These are phyloP conservation scores for Chanos chanos DNA, from an alignment of 2,797 vertebrate species.

Conservation along the genomic window DNA sequence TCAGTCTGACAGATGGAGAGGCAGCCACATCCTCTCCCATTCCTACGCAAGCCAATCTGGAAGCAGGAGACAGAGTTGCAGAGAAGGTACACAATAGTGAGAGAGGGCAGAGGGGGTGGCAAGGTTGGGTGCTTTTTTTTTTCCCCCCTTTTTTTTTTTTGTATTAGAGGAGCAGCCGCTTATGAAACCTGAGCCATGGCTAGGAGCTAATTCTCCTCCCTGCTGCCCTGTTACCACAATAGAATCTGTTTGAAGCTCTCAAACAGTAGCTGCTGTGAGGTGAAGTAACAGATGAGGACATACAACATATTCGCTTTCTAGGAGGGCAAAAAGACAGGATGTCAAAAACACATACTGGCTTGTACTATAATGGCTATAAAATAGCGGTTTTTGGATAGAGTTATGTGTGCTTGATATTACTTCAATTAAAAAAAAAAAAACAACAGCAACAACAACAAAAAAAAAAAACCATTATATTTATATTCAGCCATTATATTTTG, in stretches of 20 bases:
- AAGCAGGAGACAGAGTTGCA: constrained; percentile 42
- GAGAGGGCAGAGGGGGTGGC: constrained; percentile 48
- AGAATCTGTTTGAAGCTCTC: constrained; percentile 43
- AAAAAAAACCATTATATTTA: too few relatives aligned
- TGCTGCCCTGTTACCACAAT: constrained; percentile 42
- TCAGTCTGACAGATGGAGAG: constrained; percentile 77
- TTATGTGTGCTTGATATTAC: too few relatives aligned
- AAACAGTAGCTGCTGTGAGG: constrained; percentile 36
- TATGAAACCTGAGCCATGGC: constrained; percentile 51
- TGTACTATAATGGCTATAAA: too few relatives aligned
- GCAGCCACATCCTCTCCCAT: constrained; percentile 62
- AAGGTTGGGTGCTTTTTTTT: constrained; percentile 33
- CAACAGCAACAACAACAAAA: too few relatives aligned
- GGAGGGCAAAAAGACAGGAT: constrained; percentile 23
- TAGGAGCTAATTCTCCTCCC: constrained; percentile 42
- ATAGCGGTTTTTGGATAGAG: too few relatives aligned
- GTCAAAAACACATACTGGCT: not conserved
- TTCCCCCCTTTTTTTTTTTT: constrained; percentile 28
- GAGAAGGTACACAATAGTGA: constrained; percentile 48
- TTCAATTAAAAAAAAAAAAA: too few relatives aligned
- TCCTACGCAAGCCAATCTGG: constrained; percentile 72
- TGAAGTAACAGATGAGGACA: constrained; percentile 51
- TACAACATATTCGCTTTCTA: constrained; percentile 35
- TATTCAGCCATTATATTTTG: too few relatives aligned
- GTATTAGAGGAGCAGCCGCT: constrained; percentile 36